These are phyloP conservation scores for Drosophila subsilvestris DNA, from an alignment of 2,888 invertebrate genomes.

Conservation along the genomic window DNA sequence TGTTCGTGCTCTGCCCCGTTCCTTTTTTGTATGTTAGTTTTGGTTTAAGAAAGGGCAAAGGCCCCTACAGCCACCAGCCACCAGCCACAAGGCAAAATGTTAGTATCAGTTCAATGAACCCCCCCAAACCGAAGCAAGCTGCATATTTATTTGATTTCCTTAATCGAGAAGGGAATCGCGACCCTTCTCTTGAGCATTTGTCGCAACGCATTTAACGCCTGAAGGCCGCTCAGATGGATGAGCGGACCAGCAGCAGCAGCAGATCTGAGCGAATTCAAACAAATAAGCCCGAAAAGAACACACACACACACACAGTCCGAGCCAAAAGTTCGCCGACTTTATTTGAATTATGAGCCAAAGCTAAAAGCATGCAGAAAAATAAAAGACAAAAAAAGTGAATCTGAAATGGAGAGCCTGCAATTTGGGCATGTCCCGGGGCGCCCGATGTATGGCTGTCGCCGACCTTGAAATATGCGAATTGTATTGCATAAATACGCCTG, in stretches of 20 bases:
- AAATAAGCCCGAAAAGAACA: constrained; percentile 48
- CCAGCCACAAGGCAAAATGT: constrained; percentile 59
- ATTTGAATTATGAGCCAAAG: constrained; percentile 66
- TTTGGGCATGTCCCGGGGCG: constrained; percentile 58
- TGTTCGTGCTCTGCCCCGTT: neutral
- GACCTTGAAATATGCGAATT: constrained; percentile 81
- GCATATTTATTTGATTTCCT: constrained; percentile 73
- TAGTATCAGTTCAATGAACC: constrained; percentile 69
- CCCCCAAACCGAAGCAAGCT: constrained; percentile 34
- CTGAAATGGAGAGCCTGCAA: constrained; percentile 72
- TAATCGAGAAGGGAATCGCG: constrained; percentile 57
- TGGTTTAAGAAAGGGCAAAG: constrained; percentile 52
- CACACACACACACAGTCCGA: neutral
- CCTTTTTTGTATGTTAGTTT: constrained; percentile 3
- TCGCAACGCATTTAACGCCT: constrained; percentile 78
- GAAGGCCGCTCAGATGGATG: constrained; percentile 80
- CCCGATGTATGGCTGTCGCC: constrained; percentile 47
- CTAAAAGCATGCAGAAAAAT: constrained; percentile 15
- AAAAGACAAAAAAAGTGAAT: constrained; percentile 75
- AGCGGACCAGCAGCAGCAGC: constrained; percentile 37
- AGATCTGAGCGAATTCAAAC: constrained; percentile 51
- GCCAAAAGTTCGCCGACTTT: constrained; percentile 64
- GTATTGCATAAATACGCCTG: constrained; percentile 75
- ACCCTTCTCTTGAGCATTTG: constrained; percentile 58
- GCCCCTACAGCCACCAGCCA: constrained; percentile 49